A percentile compares a stretch with the other conserved stretches of the same genome.
These are phyloP conservation scores for Trachelipus rathkii DNA, from an alignment of 1,140 invertebrate species.

Conservation along the genomic window DNA sequence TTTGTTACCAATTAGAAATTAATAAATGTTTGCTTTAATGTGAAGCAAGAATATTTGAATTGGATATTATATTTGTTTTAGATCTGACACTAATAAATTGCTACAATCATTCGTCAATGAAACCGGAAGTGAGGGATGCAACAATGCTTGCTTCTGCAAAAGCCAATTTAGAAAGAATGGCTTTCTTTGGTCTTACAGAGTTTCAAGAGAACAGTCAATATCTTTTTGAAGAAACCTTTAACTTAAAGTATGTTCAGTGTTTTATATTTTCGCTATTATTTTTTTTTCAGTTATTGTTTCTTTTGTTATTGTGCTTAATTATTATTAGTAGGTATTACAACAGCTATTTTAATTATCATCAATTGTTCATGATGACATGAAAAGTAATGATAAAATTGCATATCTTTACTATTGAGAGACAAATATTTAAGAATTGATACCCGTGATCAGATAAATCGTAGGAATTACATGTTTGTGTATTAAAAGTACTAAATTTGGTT, in stretches of 20 bases:
- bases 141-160: constrained; percentile 91
- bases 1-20: neutral
- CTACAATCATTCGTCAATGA: constrained; percentile 80
- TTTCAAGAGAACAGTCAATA: constrained; percentile 91
- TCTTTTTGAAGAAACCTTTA: constrained; percentile 96
- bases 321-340: neutral
- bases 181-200: constrained; percentile 95
- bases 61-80: neutral
- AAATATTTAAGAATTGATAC: too few species aligned
- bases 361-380: too few species aligned
- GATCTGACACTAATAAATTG: constrained; percentile 91
- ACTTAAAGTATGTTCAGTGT: constrained; percentile 55
- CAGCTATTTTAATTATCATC: neutral
- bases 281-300: neutral
- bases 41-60: neutral
- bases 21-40: neutral
- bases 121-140: constrained; percentile 62
- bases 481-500: too few species aligned
- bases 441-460: too few species aligned
- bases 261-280: neutral
- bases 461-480: too few species aligned
- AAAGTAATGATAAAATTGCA: too few species aligned
- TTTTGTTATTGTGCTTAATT: neutral
- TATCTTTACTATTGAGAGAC: too few species aligned
- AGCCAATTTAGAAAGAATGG: constrained; percentile 86